These are phyloP conservation scores for Gracilinanus agilis DNA, from an alignment of 2,113 vertebrate species.

Conservation along the genomic window DNA sequence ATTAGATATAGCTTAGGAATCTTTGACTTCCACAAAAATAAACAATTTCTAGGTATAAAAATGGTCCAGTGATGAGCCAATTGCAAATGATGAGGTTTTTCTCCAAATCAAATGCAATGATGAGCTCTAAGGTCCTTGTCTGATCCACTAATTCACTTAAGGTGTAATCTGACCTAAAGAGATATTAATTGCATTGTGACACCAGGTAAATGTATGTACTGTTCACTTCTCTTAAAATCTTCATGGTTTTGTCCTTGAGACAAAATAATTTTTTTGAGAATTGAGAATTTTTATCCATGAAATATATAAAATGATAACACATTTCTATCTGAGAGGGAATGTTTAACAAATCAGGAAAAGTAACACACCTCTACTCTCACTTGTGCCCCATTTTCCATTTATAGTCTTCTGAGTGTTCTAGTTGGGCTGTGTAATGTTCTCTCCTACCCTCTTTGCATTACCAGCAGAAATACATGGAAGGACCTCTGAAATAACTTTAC, in stretches of 20 bases:
- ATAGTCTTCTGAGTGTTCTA: neutral
- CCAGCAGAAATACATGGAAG: neutral
- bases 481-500: slow-evolving; percentile 24
- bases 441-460: neutral
- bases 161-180: neutral
- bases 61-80: neutral
- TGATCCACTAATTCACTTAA: neutral
- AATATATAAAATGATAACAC: neutral
- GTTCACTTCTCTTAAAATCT: neutral
- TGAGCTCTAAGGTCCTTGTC: neutral
- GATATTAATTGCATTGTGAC: neutral
- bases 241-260: neutral
- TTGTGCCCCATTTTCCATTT: neutral
- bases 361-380: neutral
- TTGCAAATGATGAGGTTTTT: neutral
- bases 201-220: no score
- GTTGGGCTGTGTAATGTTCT: neutral
- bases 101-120: neutral
- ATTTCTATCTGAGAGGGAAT: neutral
- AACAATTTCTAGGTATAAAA: neutral
- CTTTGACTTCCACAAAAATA: neutral
- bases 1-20: no score
- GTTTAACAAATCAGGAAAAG: neutral
- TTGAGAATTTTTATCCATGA: neutral
- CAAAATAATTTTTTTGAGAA: no score